Conservation (phyloP, 2,797 vertebrate genomes). For the Bradypodion ventrale region DNA sequence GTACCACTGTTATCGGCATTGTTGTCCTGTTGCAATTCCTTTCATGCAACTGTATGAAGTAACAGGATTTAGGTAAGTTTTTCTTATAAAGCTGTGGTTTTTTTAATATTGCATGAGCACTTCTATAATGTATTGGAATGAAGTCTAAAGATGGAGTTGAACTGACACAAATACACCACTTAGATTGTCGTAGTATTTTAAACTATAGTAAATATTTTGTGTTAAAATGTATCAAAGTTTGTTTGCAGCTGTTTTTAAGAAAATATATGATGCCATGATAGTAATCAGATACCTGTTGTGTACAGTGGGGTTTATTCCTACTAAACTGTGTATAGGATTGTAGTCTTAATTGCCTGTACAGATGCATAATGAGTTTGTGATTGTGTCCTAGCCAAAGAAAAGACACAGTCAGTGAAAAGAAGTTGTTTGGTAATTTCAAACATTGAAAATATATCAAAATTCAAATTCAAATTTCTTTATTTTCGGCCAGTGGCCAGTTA, state of each 20-base stretch:
- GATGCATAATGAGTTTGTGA: background rate
- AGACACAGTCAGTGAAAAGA: background rate
- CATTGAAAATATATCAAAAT: conserved; percentile 2
- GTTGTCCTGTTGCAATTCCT: background rate
- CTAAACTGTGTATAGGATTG: background rate
- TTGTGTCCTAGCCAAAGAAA: conserved; percentile 4
- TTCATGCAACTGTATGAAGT: background rate
- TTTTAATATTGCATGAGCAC: background rate
- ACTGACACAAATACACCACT: background rate
- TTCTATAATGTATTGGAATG: too few relatives aligned
- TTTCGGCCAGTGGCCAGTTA: too few relatives aligned
- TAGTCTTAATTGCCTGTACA: background rate
- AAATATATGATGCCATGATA: background rate
- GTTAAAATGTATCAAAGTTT: background rate
- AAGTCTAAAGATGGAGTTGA: background rate
- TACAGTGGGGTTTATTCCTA: background rate
- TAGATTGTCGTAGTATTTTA: background rate
- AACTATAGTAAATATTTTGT: background rate
- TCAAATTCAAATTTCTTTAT: too few relatives aligned
- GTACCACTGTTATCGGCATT: too few relatives aligned
- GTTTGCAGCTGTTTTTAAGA: background rate
- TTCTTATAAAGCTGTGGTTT: background rate
- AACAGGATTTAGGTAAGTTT: background rate
- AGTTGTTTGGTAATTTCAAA: conserved; percentile 5
- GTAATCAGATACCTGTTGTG: background rate